These are phyloP conservation scores for Eustalomyia histrio DNA, from an alignment of 2,888 invertebrate genomes.

Conservation along the genomic window DNA sequence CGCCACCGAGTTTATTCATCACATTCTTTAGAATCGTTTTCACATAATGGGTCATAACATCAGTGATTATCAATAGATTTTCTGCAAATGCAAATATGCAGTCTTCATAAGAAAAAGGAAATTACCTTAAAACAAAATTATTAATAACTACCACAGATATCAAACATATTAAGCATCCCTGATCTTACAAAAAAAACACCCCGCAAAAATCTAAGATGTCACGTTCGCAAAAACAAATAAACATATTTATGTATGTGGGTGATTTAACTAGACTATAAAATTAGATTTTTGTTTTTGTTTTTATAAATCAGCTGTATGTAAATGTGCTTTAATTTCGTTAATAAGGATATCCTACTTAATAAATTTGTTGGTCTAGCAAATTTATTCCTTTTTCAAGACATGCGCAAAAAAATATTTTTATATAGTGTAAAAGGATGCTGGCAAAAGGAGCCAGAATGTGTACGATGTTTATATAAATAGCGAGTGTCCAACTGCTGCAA, in stretches of 20 bases:
- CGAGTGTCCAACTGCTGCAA: slow-evolving; percentile 67
- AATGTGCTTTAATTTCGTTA: slow-evolving; percentile 22
- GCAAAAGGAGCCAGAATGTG: neutral
- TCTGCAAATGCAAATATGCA: too few relatives aligned
- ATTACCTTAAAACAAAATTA: too few relatives aligned
- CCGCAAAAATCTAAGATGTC: neutral
- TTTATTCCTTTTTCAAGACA: neutral
- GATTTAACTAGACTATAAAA: neutral
- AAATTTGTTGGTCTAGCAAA: slow-evolving; percentile 20
- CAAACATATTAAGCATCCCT: neutral
- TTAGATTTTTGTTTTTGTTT: slow-evolving; percentile 1
- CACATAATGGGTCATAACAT: too few relatives aligned
- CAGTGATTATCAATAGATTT: too few relatives aligned
- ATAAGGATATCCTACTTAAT: slow-evolving; percentile 50
- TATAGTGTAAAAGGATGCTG: slow-evolving; percentile 6
- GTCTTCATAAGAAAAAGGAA: too few relatives aligned
- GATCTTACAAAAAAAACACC: neutral
- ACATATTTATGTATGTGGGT: neutral
- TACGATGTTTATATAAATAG: slow-evolving; percentile 72
- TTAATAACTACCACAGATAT: too few relatives aligned
- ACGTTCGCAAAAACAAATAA: neutral
- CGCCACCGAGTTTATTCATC: too few relatives aligned
- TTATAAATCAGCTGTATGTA: slow-evolving; percentile 49
- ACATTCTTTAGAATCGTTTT: too few relatives aligned
- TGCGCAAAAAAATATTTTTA: neutral